These are phyloP conservation scores for Lynx canadensis DNA, from an alignment of 2,113 vertebrate genomes.

Conservation along the genomic window DNA sequence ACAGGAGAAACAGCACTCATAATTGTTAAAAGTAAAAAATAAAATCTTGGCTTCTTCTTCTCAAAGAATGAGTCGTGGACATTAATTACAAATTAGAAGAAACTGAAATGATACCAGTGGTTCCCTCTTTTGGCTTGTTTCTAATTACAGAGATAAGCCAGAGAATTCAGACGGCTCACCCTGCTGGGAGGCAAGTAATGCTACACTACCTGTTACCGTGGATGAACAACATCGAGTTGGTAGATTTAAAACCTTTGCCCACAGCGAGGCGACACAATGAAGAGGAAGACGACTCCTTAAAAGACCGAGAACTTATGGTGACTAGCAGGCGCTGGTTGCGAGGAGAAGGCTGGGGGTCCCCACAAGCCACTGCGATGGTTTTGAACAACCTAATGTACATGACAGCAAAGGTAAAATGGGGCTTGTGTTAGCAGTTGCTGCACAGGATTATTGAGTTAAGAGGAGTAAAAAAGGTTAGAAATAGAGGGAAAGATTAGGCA, in stretches of 20 bases:
- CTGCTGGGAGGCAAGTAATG: conserved; percentile 97
- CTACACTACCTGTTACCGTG: conserved; percentile 97
- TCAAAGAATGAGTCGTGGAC: background rate
- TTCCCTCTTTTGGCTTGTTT: conserved; percentile 46
- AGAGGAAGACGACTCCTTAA: conserved; percentile 92
- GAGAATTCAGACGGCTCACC: conserved; percentile 97
- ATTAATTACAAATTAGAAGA: background rate
- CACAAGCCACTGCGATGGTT: conserved; percentile 97
- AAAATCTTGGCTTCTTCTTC: background rate
- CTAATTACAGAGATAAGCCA: conserved; percentile 94
- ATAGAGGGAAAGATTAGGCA: background rate
- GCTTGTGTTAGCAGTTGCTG: background rate
- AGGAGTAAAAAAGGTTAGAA: background rate
- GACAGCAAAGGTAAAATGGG: conserved; percentile 94
- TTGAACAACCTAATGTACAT: conserved; percentile 99
- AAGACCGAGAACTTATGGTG: conserved; percentile 95
- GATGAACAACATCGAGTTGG: conserved; percentile 99
- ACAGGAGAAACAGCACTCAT: background rate
- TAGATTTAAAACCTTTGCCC: conserved; percentile 93
- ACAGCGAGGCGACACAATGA: conserved; percentile 89
- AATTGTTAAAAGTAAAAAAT: background rate
- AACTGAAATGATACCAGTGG: background rate
- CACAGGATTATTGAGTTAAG: background rate
- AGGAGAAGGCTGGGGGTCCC: conserved; percentile 98
- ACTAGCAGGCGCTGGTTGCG: conserved; percentile 96